Evolutionary conservation across 1,140 invertebrate genomes (phyloP).

Genomic region (Aporrectodea caliginosa): DNA sequence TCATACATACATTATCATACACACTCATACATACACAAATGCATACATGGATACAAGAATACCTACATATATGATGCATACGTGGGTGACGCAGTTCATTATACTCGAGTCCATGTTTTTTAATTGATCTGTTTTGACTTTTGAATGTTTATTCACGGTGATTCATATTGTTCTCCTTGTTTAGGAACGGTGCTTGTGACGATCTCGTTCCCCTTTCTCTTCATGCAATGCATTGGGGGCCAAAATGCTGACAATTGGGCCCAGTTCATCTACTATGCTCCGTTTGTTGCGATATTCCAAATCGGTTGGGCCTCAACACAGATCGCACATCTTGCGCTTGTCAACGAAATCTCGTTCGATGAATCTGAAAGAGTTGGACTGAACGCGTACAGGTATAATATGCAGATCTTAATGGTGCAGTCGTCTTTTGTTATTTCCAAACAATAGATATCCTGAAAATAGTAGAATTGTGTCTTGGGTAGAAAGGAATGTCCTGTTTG

Average conservation of each 20-base stretch:
- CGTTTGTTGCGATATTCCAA: conserved; percentile 90
- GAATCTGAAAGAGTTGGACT: conserved; percentile 74
- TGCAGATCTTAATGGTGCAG: conserved; percentile 17
- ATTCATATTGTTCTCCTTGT: conserved; percentile 34
- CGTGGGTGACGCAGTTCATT: no score
- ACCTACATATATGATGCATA: no score
- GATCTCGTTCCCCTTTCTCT: conserved; percentile 83
- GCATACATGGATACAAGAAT: no score
- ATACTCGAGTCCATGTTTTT: no score
- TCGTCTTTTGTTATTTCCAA: conserved; percentile 17
- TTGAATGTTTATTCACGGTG: no score
- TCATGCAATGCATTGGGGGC: conserved; percentile 74
- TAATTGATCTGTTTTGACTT: no score
- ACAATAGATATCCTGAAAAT: no score
- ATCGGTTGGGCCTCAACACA: conserved; percentile 93
- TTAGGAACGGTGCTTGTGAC: conserved; percentile 73
- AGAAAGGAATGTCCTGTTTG: no score
- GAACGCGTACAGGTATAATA: conserved; percentile 76
- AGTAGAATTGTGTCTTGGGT: no score
- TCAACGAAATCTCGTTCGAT: conserved; percentile 73
- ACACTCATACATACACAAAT: no score
- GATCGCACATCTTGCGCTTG: conserved; percentile 89
- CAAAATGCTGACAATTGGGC: conserved; percentile 61
- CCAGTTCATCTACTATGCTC: conserved; percentile 79
- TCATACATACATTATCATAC: no score